phyloP scores from a whole-genome alignment of 2,113 vertebrate genomes.

The Dolichotis patagonum region DNA sequence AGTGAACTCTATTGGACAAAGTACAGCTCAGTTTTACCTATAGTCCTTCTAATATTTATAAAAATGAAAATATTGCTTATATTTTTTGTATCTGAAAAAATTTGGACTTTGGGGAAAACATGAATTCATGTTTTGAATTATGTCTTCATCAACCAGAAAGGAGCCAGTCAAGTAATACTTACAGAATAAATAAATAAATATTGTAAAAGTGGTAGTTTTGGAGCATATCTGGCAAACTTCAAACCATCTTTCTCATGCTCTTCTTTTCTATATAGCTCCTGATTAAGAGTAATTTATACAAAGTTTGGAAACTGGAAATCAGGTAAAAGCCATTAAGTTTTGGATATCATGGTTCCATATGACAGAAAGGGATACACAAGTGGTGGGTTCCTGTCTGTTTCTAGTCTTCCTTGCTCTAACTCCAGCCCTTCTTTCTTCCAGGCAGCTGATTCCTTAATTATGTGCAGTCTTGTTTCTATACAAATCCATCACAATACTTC shows the following conservation, averaged over 20 bases:
- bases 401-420: neutral
- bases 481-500: neutral
- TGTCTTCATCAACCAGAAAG: neutral
- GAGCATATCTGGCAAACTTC: neutral
- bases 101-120: neutral
- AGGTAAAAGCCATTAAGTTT: neutral
- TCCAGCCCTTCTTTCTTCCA: neutral
- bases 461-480: neutral
- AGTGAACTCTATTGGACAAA: neutral
- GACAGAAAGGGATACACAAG: neutral
- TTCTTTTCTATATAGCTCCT: neutral
- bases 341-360: neutral
- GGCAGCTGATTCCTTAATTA: neutral
- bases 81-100: neutral
- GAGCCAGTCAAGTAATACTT: neutral
- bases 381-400: too few species aligned
- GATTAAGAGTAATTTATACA: neutral
- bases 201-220: neutral
- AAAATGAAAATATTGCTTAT: neutral
- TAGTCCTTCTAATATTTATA: neutral
- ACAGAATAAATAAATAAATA: neutral
- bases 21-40: neutral
- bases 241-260: neutral
- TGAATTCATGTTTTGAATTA: neutral
- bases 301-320: neutral